phyloP scores from a whole-genome alignment of 2,888 invertebrate species.

The Brachycybe producta region DNA sequence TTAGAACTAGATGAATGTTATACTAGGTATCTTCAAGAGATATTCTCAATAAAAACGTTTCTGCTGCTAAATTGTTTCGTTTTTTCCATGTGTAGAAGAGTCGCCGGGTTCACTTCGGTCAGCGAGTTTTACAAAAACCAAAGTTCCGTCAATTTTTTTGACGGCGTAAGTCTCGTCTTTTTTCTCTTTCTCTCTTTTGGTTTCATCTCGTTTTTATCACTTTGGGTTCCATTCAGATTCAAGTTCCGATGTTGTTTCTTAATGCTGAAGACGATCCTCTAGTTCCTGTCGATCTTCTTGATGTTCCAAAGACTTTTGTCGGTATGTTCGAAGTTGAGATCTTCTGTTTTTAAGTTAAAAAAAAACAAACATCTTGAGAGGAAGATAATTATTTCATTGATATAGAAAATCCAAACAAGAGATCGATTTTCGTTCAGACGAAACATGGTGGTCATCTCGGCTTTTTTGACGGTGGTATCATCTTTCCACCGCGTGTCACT shows the following conservation, averaged over 20 bases:
- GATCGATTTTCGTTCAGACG: conserved; percentile 60
- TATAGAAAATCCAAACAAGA: conserved; percentile 48
- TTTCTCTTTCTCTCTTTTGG: too few relatives aligned
- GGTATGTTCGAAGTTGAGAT: conserved; percentile 45
- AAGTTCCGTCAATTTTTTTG: conserved; percentile 65
- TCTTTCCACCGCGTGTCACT: conserved; percentile 78
- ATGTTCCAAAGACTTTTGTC: conserved; percentile 57
- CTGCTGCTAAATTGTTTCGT: conserved; percentile 3
- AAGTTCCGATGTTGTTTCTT: conserved; percentile 76
- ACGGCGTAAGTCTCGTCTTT: conserved; percentile 41
- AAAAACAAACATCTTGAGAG: too few relatives aligned
- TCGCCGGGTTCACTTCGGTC: conserved; percentile 63
- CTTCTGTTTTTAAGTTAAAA: too few relatives aligned
- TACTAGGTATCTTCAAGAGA: conserved; percentile 43
- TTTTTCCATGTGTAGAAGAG: conserved; percentile 42
- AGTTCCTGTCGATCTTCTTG: conserved; percentile 62
- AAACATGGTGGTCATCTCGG: conserved; percentile 90
- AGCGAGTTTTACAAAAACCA: conserved; percentile 72
- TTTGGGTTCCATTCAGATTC: conserved; percentile 39
- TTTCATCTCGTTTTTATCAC: background rate
- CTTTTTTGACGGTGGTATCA: conserved; percentile 78
- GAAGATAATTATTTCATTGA: conserved; percentile 2
- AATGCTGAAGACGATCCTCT: conserved; percentile 87
- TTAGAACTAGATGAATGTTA: conserved; percentile 82
- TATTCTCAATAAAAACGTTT: conserved; percentile 4